A percentile compares a stretch with the other conserved stretches of the same genome.
Conservation (phyloP, 2,797 vertebrate species). For the Parotocinclus haroldoi region DNA sequence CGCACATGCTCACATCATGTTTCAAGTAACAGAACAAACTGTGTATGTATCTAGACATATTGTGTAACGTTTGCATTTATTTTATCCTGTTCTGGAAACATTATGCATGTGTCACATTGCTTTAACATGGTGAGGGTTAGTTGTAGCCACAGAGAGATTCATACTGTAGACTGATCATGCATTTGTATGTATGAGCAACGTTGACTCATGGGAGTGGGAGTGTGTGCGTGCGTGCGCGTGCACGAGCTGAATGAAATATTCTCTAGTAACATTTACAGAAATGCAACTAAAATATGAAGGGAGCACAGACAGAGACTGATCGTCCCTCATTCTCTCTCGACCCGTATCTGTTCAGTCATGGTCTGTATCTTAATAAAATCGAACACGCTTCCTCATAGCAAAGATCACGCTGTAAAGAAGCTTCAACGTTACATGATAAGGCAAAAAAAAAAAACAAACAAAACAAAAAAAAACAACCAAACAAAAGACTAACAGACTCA, state of each 20-base stretch:
- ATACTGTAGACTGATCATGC: slow-evolving; percentile 65
- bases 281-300: slow-evolving; percentile 50
- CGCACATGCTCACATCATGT: slow-evolving; percentile 56
- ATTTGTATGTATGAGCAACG: slow-evolving; percentile 61
- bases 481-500: slow-evolving; percentile 60
- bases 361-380: slow-evolving; percentile 60
- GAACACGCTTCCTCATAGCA: slow-evolving; percentile 56
- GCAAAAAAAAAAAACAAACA: slow-evolving; percentile 57
- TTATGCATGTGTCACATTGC: slow-evolving; percentile 55
- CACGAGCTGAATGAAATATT: slow-evolving; percentile 42
- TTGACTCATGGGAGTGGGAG: slow-evolving; percentile 49
- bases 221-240: slow-evolving; percentile 6
- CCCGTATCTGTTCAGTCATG: slow-evolving; percentile 51
- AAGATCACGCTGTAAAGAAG: slow-evolving; percentile 54
- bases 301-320: slow-evolving; percentile 40
- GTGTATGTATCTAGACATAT: not conserved
- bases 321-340: slow-evolving; percentile 45
- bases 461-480: slow-evolving; percentile 55
- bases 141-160: slow-evolving; percentile 56
- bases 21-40: slow-evolving; percentile 46
- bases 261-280: slow-evolving; percentile 40
- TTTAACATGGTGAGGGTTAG: slow-evolving; percentile 55
- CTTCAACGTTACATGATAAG: slow-evolving; percentile 65
- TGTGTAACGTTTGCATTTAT: not conserved
- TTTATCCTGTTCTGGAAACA: slow-evolving; percentile 39